These are phyloP conservation scores for Polypedilum pembai DNA, from an alignment of 1,140 invertebrate genomes.

Conservation along the genomic window DNA sequence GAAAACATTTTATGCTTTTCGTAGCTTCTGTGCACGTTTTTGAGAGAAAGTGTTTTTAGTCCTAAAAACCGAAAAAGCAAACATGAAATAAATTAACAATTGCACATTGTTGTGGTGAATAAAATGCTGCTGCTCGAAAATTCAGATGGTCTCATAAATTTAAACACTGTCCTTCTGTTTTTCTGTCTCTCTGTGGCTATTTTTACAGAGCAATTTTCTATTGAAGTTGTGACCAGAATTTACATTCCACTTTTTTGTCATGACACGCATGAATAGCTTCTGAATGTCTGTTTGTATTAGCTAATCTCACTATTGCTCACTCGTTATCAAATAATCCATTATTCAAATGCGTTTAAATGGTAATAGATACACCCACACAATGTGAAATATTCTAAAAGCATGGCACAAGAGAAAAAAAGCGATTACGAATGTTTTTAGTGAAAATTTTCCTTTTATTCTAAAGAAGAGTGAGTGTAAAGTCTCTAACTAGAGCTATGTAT, in stretches of 20 bases:
- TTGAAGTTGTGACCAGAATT: neutral
- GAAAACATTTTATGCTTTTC: too few relatives aligned
- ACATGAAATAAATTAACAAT: conserved; percentile 28
- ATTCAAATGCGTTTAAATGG: conserved; percentile 20
- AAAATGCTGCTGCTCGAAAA: neutral
- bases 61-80: neutral
- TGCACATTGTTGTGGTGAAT: conserved; percentile 10
- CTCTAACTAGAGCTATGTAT: too few relatives aligned
- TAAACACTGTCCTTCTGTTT: neutral
- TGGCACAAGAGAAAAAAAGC: neutral
- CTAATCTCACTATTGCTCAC: conserved; percentile 1
- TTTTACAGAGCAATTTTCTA: neutral
- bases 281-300: neutral
- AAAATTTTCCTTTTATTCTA: neutral
- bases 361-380: conserved; percentile 7
- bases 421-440: neutral
- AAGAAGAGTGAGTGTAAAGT: neutral
- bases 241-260: neutral
- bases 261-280: too few relatives aligned
- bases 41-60: neutral
- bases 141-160: conserved; percentile 21
- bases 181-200: neutral
- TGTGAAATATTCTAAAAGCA: neutral
- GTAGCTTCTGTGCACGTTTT: neutral
- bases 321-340: conserved; percentile 25